Conservation (phyloP, 64 coral and sea anemone genomes). For the Astreopora myriophthalma region DNA sequence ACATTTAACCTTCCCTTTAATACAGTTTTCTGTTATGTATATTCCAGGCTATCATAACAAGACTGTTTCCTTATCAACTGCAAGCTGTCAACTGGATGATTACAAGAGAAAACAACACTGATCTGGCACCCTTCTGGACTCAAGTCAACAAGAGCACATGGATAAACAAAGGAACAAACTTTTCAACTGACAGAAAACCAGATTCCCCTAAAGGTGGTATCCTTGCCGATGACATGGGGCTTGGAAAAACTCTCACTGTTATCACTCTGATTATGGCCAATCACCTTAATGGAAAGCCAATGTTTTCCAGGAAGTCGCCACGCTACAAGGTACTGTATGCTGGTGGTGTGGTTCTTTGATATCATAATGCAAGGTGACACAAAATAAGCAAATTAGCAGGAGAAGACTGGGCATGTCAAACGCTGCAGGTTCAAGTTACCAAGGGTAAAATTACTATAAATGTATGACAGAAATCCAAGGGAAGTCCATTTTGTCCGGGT, state of each 20-base stretch:
- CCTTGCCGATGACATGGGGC: slow-evolving; percentile 91
- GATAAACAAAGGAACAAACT: slow-evolving; percentile 85
- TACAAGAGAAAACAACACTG: slow-evolving; percentile 75
- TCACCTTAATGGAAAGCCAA: slow-evolving; percentile 84
- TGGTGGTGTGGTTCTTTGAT: not conserved
- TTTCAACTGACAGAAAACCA: slow-evolving; percentile 50
- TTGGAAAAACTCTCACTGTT: slow-evolving; percentile 83
- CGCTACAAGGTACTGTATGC: not conserved
- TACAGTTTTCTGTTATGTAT: not conserved
- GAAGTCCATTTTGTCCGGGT: too few relatives aligned
- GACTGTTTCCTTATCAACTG: slow-evolving; percentile 79
- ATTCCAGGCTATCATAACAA: slow-evolving; percentile 71
- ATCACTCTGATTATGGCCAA: slow-evolving; percentile 87
- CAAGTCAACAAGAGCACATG: slow-evolving; percentile 22
- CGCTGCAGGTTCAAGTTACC: too few relatives aligned
- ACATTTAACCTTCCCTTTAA: not conserved
- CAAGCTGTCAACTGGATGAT: slow-evolving; percentile 94
- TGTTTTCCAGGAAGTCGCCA: slow-evolving; percentile 71
- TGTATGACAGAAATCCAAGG: too few relatives aligned
- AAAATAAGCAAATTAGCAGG: too few relatives aligned
- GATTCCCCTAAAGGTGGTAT: slow-evolving; percentile 77
- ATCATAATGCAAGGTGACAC: too few relatives aligned
- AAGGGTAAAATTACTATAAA: too few relatives aligned
- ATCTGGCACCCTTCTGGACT: slow-evolving; percentile 83
- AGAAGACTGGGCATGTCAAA: too few relatives aligned